Evolutionary conservation across 2,113 vertebrate species (phyloP).

Genomic region (Muntiacus muntjak): DNA sequence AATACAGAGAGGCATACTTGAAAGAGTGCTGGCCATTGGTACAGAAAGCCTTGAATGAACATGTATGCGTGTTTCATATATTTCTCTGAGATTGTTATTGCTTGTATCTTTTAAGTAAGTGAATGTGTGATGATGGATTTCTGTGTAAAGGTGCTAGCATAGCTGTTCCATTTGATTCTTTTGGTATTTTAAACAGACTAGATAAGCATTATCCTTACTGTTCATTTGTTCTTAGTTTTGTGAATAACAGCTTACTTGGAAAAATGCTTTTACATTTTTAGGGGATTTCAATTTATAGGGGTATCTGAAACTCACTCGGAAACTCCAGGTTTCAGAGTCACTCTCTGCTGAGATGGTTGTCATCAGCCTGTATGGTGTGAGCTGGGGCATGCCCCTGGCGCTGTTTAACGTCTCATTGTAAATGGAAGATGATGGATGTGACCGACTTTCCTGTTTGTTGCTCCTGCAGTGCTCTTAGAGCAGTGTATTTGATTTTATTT

Average conservation of each 20-base stretch:
- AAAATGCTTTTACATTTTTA: not conserved
- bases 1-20: slow-evolving; percentile 94
- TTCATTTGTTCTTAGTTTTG: not conserved
- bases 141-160: not conserved
- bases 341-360: not conserved
- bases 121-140: not conserved
- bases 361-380: not conserved
- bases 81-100: not conserved
- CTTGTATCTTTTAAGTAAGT: not conserved
- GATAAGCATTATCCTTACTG: not conserved
- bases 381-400: not conserved
- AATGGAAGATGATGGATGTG: not conserved
- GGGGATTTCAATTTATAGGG: not conserved
- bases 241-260: not conserved
- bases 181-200: not conserved
- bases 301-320: not conserved
- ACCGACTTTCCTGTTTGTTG: not conserved
- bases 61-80: slow-evolving; percentile 79
- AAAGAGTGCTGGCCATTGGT: slow-evolving; percentile 97
- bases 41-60: slow-evolving; percentile 89
- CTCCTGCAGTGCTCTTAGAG: not conserved
- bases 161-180: slow-evolving; percentile 7
- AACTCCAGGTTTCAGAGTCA: not conserved
- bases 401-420: not conserved
- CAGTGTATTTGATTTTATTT: not conserved